Conservation (phyloP, 2,113 vertebrate genomes). For the Oncorhynchus nerka region DNA sequence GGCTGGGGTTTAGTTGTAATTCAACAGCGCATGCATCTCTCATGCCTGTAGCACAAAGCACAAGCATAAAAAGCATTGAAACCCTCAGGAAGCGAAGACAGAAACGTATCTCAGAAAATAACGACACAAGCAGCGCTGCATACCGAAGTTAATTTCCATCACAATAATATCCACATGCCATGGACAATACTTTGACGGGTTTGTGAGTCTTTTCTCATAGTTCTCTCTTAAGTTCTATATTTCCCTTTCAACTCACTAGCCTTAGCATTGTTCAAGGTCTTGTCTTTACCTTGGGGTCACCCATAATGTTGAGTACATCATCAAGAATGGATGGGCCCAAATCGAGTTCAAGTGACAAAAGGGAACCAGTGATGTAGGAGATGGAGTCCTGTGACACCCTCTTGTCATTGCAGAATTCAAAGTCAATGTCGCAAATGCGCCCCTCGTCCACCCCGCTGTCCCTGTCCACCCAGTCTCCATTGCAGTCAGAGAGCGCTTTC, state of each 20-base stretch:
- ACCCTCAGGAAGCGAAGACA: slow-evolving; percentile 64
- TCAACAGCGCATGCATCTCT: slow-evolving; percentile 66
- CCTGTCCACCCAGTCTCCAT: slow-evolving; percentile 82
- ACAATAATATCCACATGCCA: slow-evolving; percentile 35
- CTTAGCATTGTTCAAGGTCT: slow-evolving; percentile 56
- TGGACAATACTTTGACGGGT: not conserved
- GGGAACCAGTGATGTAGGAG: slow-evolving; percentile 83
- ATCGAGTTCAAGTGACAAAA: slow-evolving; percentile 93
- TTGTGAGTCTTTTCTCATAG: slow-evolving; percentile 21
- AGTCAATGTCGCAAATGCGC: slow-evolving; percentile 72
- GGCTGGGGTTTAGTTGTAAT: slow-evolving; percentile 58
- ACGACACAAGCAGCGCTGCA: slow-evolving; percentile 56
- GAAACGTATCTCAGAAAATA: slow-evolving; percentile 59
- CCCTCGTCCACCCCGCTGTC: slow-evolving; percentile 85
- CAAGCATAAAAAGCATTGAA: slow-evolving; percentile 37
- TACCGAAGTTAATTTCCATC: too few relatives aligned
- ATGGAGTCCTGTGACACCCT: slow-evolving; percentile 85
- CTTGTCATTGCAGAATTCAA: slow-evolving; percentile 82
- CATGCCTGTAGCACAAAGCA: slow-evolving; percentile 55
- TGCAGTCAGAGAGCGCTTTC: slow-evolving; percentile 81
- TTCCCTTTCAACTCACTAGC: slow-evolving; percentile 53
- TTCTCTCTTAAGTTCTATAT: slow-evolving; percentile 47
- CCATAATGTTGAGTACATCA: slow-evolving; percentile 97
- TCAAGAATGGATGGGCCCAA: slow-evolving; percentile 97
- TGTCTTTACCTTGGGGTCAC: slow-evolving; percentile 75